Base-by-base conservation (phyloP, 2,888 invertebrate species). In the Meghimatium bilineatum region DNA sequence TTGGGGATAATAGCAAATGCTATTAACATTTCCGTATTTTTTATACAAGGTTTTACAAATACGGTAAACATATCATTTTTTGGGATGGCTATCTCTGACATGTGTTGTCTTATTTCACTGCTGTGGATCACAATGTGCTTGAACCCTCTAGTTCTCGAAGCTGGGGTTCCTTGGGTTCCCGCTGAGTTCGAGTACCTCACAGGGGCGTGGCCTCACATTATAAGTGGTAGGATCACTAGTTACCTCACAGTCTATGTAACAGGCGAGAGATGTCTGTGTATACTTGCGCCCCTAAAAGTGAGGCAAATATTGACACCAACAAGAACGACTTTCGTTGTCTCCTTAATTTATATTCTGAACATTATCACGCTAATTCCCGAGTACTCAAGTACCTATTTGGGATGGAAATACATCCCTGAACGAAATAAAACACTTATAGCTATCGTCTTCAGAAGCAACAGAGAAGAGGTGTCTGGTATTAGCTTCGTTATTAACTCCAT, bases 1-100 rank as follows among this genome's bases (percentile, higher is more conserved):
- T 14, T 71, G 0, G 71, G 71, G 20, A 71, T 38, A 26, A 38
- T 44, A 14, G 71, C 38, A 1, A 71, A 71, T 14, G 8, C 38
- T 6, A 71, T 71, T 12, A 71, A 71, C 32, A 23, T 71, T 10
- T 23, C 26, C n/a, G 72, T 72, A 0, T 72, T 49, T 49, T 72
- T 17, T 0, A 44, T 17, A 29, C 72, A 72, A 72, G 72, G 72
- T 72, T 49, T 44, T 14, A 3, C 26, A 10, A 72, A 72, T 14
- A 49, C 44, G 2, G 72, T 72, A 6, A 72, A 72, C 29, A 72
- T 72, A 0, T 49, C 49, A 3, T 32, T 79, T 17, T n/a, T 79
- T 44, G 79, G 20, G 0, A 3, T 79, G 44, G 63, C 66, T 29
- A 38, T 79, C 20, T 66, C 79, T 0, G 79, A 79, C 20, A 36